Evolutionary conservation across 2,113 vertebrate genomes (phyloP).

Genomic region (Myanophis thanlyinensis): DNA sequence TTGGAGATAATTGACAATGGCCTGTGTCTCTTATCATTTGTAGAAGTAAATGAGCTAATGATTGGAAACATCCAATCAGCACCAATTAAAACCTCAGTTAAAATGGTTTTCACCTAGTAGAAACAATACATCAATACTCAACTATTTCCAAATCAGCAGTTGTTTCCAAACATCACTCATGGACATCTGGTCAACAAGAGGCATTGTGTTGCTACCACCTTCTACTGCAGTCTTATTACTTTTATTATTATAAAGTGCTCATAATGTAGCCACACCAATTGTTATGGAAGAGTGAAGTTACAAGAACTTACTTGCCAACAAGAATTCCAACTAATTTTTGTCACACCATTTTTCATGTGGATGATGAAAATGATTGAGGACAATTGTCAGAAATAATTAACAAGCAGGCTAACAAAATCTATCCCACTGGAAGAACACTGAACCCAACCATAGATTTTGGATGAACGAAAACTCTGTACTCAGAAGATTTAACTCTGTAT

Average conservation of each 20-base stretch:
- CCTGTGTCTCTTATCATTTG: neutral
- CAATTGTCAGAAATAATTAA: neutral
- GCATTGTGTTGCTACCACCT: neutral
- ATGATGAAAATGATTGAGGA: neutral
- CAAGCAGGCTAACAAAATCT: neutral
- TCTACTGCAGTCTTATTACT: neutral
- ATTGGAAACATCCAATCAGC: neutral
- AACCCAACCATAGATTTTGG: neutral
- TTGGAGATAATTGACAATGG: neutral
- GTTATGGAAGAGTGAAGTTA: neutral
- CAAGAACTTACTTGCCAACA: neutral
- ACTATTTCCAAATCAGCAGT: neutral
- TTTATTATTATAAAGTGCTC: neutral
- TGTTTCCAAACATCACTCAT: neutral
- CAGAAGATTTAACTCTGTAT: neutral
- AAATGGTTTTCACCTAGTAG: neutral
- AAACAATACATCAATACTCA: neutral
- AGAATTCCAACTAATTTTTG: neutral
- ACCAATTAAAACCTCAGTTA: neutral
- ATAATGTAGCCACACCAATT: neutral
- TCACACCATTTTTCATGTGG: neutral
- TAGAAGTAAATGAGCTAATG: neutral
- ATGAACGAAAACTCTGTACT: neutral
- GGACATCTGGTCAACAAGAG: neutral
- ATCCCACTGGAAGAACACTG: neutral